Evolutionary conservation across 2,113 vertebrate species (phyloP).

Genomic region (Rhinolophus sinicus): DNA sequence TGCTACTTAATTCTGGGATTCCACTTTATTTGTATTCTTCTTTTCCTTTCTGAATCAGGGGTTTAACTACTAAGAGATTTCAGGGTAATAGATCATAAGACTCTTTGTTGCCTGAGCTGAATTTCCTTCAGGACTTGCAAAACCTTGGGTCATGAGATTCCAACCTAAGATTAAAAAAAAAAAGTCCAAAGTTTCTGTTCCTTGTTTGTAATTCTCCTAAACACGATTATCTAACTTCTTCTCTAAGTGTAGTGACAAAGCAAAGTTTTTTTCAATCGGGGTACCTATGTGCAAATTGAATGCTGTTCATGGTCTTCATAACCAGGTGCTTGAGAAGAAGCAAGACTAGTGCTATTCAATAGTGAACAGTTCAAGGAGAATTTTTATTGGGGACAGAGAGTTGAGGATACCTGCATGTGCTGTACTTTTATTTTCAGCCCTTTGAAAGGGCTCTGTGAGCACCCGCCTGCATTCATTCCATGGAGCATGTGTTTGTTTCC

Average conservation of each 20-base stretch:
- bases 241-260: slow-evolving; percentile 76
- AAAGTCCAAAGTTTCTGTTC: slow-evolving; percentile 87
- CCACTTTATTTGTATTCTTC: slow-evolving; percentile 30
- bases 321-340: background rate
- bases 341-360: background rate
- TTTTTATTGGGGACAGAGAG: background rate
- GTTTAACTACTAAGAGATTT: slow-evolving; percentile 75
- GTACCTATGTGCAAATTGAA: slow-evolving; percentile 36
- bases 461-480: background rate
- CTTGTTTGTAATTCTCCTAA: slow-evolving; percentile 84
- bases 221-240: slow-evolving; percentile 79
- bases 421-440: background rate
- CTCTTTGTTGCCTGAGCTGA: slow-evolving; percentile 77
- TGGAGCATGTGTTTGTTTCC: background rate
- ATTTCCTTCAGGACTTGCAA: slow-evolving; percentile 87
- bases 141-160: slow-evolving; percentile 87
- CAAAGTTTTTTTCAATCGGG: slow-evolving; percentile 32
- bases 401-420: background rate
- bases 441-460: background rate
- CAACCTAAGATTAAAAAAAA: slow-evolving; percentile 83
- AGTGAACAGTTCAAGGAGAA: background rate
- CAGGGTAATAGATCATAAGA: slow-evolving; percentile 85
- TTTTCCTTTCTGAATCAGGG: slow-evolving; percentile 79
- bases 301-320: background rate
- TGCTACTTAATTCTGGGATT: background rate